Percentiles rank a stretch among this genome's conserved stretches.
These are phyloP conservation scores for Cheilosia grossa DNA, from an alignment of 2,888 invertebrate genomes.

Conservation along the genomic window DNA sequence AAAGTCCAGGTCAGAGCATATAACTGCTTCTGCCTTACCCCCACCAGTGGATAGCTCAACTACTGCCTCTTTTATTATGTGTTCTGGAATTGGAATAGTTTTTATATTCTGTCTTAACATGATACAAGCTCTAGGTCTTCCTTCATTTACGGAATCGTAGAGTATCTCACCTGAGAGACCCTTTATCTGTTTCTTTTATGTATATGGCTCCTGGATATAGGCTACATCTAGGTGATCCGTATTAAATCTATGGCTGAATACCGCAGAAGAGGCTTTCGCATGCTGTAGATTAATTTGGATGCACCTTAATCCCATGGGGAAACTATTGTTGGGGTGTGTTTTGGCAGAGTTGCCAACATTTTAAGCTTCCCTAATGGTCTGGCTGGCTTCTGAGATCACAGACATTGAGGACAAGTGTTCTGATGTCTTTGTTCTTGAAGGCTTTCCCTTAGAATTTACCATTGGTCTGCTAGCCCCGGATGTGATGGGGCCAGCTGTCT, in stretches of 20 bases:
- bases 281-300: too few species aligned
- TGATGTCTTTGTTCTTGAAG: too few species aligned
- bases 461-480: too few species aligned
- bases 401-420: too few species aligned
- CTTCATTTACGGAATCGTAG: not conserved
- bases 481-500: too few species aligned
- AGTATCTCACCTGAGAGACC: not conserved
- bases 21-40: not conserved
- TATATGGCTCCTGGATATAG: not conserved
- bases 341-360: too few species aligned
- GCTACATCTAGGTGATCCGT: not conserved
- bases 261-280: not conserved
- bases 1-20: not conserved
- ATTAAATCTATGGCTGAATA: not conserved
- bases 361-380: not conserved
- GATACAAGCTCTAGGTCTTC: constrained; percentile 1
- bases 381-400: not conserved
- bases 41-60: not conserved
- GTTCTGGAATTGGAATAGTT: not conserved
- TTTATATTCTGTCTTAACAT: too few species aligned
- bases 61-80: not conserved
- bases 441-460: too few species aligned
- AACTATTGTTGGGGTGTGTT: too few species aligned
- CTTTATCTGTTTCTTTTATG: too few species aligned
- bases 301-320: not conserved